Conservation (phyloP, 1,140 invertebrate genomes). For the Eurosta solidaginis region DNA sequence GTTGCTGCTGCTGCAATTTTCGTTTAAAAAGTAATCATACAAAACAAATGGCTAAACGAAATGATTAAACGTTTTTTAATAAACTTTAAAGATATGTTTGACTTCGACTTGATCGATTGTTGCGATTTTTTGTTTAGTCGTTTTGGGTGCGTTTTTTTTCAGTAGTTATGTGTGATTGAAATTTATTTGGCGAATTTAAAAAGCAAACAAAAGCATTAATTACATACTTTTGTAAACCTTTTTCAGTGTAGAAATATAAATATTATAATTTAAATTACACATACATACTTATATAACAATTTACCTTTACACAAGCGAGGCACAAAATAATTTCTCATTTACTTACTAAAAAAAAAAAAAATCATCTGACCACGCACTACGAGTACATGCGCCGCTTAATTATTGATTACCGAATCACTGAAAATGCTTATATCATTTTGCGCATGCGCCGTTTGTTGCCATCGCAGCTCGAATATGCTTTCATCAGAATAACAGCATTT, state of each 20-base stretch:
- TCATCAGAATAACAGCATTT: neutral
- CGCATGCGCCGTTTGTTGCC: neutral
- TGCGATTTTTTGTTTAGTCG: neutral
- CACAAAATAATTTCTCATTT: no score
- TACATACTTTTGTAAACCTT: no score
- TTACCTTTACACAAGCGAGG: no score
- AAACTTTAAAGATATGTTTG: neutral
- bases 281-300: no score
- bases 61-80: slow-evolving; percentile 13
- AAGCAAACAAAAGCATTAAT: no score
- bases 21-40: neutral
- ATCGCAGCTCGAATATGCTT: neutral
- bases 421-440: neutral
- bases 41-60: neutral
- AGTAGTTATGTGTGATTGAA: no score
- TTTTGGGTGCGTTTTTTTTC: no score
- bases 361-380: no score
- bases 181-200: no score
- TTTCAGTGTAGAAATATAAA: no score
- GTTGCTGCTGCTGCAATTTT: neutral
- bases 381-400: neutral
- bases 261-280: no score
- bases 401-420: slow-evolving; percentile 15
- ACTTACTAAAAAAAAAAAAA: no score
- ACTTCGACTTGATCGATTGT: neutral